Conservation (phyloP, 64 coral and sea anemone species). For the Exaiptasia diaphana region DNA sequence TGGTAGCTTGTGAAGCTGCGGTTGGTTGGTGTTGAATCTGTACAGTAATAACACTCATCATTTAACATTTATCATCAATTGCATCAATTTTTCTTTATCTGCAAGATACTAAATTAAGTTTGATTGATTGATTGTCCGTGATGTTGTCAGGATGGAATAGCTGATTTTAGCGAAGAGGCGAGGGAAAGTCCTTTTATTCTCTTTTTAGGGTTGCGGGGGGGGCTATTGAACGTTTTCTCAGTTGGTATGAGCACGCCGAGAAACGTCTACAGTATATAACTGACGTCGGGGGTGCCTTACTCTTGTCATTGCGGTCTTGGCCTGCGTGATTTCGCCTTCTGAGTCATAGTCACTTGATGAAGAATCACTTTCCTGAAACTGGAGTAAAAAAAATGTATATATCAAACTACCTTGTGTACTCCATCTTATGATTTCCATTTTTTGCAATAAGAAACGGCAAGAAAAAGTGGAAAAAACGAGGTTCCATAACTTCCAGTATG, state of each 20-base stretch:
- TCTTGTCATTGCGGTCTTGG: background rate
- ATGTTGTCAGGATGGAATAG: background rate
- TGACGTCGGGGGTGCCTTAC: no score
- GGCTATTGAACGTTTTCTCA: no score
- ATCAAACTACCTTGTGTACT: no score
- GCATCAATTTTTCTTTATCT: background rate
- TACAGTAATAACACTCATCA: background rate
- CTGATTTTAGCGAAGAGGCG: no score
- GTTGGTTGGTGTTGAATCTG: conserved; percentile 64
- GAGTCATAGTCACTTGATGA: conserved; percentile 82
- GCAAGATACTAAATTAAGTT: background rate
- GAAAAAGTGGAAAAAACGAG: no score
- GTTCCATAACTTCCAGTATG: no score
- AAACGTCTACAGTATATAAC: no score
- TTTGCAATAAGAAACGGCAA: no score
- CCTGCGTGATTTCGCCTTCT: conserved; percentile 45
- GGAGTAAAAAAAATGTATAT: background rate
- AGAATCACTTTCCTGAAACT: conserved; percentile 62
- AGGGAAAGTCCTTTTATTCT: no score
- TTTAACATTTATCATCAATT: background rate
- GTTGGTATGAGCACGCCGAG: no score
- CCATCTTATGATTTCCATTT: no score
- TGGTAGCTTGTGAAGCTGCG: conserved; percentile 6
- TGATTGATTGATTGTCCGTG: background rate
- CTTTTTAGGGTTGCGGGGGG: no score